Evolutionary conservation across 1,140 invertebrate genomes (phyloP), one percentile per base, ranked within the genome.

Genomic region (Pachyrhynchus sulphureomaculatus): DNA sequence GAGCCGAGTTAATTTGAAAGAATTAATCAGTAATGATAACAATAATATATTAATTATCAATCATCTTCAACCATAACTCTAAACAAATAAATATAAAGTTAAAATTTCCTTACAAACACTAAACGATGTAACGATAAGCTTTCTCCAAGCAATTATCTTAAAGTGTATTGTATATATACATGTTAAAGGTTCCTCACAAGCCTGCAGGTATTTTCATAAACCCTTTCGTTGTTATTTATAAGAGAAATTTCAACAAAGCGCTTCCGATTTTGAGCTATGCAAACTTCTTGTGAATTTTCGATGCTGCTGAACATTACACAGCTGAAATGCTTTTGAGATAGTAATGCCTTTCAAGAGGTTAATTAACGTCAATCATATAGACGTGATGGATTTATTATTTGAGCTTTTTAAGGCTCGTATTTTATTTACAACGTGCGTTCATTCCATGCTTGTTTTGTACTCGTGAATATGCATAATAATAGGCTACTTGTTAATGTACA

Each of bases 371-470:
- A 32, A 48, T 48, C 23, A 48, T 29, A 4, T 48, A 32, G 45
- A 48, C 45, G 10, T 33, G 45, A 48, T 48, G 26, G 45, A 29
- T 29, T 48, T 48, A 48, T 48, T 48, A 48, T 48, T n/a, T 48
- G 45, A 24, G 5, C 12, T 29, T 32, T 24, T 48, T 32, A 24
- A 6, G 20, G 42, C 17, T 45, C 23, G 17, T 45, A 29, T 29
- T 29, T 29, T 29, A 29, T 29, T 29, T 29, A 29, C 26, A 29
- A 29, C 6, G 26, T 10, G 26, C 5, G 26, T 29, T 29, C 26
- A 9, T 29, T 29, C 26, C 8, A 9, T 10, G 26, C 6, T 29
- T 29, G 26, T 29, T 29, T 29, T 29, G 12, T 29, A 10, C 26
- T 6, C 1, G 12, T 29, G 26, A 41, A 9, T 41, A 41, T 41